Conservation (phyloP, 2,797 vertebrate species). For the Anguilla anguilla region DNA sequence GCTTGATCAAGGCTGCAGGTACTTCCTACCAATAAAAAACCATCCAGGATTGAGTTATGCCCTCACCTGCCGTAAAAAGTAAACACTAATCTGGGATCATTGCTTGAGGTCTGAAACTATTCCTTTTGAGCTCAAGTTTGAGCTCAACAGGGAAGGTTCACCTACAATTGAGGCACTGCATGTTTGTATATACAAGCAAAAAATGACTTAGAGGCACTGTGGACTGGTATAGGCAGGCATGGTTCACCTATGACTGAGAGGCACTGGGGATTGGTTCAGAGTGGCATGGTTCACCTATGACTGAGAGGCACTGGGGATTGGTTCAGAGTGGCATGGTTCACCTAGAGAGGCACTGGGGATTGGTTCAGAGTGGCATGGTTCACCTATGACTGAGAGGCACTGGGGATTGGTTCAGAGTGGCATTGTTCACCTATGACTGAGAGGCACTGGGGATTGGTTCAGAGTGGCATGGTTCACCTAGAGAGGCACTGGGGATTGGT, state of each 20-base stretch:
- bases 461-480: too few species aligned
- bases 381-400: conserved; percentile 61
- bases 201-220: conserved; percentile 9
- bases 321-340: conserved; percentile 50
- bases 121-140: not conserved
- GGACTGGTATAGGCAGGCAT: not conserved
- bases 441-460: too few species aligned
- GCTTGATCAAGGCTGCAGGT: not conserved
- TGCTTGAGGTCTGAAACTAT: not conserved
- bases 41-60: not conserved
- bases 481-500: not conserved
- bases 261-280: not conserved
- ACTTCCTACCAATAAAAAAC: not conserved
- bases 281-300: conserved; percentile 63
- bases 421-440: conserved; percentile 72
- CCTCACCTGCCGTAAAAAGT: not conserved
- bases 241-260: conserved; percentile 11
- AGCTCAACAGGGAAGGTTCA: too few species aligned
- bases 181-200: not conserved
- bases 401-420: not conserved
- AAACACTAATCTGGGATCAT: not conserved
- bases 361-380: conserved; percentile 32
- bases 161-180: not conserved
- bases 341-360: not conserved
- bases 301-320: conserved; percentile 3